These are phyloP conservation scores for Palloptera scutellata DNA, from an alignment of 2,888 invertebrate genomes.

Conservation along the genomic window DNA sequence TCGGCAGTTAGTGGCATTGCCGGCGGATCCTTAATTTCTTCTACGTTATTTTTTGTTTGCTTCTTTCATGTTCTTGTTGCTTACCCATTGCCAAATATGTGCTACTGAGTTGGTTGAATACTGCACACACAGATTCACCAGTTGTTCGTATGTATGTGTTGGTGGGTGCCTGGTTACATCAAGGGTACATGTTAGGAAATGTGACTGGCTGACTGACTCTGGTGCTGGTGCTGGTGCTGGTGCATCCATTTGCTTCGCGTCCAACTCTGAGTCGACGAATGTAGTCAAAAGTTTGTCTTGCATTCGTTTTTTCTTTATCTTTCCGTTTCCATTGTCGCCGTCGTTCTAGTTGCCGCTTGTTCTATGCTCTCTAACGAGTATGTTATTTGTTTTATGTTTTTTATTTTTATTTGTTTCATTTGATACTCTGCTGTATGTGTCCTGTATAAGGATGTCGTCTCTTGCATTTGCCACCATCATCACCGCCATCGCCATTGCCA, in stretches of 20 bases:
- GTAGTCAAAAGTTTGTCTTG: conserved; percentile 34
- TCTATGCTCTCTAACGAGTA: conserved; percentile 26
- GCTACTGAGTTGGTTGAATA: neutral
- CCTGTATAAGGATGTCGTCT: conserved; percentile 17
- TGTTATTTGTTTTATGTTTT: conserved; percentile 48
- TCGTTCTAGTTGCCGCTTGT: neutral
- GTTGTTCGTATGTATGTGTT: neutral
- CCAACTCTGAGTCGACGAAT: neutral
- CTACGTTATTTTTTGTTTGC: too few relatives aligned
- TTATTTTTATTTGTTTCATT: conserved; percentile 25
- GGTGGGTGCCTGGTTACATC: neutral
- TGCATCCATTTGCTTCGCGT: neutral
- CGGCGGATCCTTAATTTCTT: too few relatives aligned
- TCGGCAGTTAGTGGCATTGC: conserved; percentile 18
- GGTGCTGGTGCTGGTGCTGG: conserved; percentile 1
- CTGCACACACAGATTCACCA: neutral
- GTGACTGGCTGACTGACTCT: neutral
- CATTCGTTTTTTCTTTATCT: neutral
- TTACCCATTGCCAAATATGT: conserved; percentile 16
- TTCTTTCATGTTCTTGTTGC: neutral
- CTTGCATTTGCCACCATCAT: conserved; percentile 4
- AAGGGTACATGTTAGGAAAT: neutral
- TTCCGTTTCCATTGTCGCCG: neutral
- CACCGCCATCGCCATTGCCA: too few relatives aligned
- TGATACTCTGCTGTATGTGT: conserved; percentile 6